Percentiles rank a stretch among this genome's conserved stretches.
Evolutionary conservation across 2,797 vertebrate species (phyloP).

Genomic region (Silurus lanzhouensis): DNA sequence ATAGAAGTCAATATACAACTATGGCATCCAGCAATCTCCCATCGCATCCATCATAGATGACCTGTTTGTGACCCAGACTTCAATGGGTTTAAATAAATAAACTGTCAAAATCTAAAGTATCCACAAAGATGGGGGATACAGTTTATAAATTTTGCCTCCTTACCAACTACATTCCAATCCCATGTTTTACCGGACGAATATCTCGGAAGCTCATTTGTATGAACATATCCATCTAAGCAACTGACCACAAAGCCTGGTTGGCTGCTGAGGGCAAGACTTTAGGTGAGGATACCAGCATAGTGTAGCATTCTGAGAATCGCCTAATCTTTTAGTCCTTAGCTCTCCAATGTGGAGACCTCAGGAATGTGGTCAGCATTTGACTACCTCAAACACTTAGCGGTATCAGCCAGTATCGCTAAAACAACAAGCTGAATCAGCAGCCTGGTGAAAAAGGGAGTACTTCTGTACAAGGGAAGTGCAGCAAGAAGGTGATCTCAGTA

Average conservation of each 20-base stretch:
- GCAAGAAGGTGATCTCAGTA: neutral
- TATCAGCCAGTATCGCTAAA: conserved; percentile 4
- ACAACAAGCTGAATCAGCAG: conserved; percentile 20
- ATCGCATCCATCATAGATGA: neutral
- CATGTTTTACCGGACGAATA: neutral
- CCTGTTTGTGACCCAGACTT: neutral
- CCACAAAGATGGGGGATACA: neutral
- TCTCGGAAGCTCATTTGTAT: neutral
- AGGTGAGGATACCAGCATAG: conserved; percentile 5
- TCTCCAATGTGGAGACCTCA: conserved; percentile 1
- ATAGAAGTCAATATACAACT: neutral
- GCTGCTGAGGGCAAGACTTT: neutral
- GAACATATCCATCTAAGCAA: conserved; percentile 4
- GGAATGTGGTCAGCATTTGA: conserved; percentile 22
- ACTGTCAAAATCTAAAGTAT: neutral
- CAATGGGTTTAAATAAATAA: neutral
- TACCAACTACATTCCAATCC: neutral
- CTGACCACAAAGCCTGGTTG: conserved; percentile 18
- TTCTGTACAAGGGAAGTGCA: neutral
- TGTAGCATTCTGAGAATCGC: neutral
- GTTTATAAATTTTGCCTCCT: neutral
- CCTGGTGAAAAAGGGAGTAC: conserved; percentile 3
- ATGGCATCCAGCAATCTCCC: neutral
- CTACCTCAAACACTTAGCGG: neutral
- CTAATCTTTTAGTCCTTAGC: conserved; percentile 17